Evolutionary conservation across 2,113 vertebrate genomes (phyloP), one percentile per base, ranked within the genome.

Genomic region (Laterallus jamaicensis): DNA sequence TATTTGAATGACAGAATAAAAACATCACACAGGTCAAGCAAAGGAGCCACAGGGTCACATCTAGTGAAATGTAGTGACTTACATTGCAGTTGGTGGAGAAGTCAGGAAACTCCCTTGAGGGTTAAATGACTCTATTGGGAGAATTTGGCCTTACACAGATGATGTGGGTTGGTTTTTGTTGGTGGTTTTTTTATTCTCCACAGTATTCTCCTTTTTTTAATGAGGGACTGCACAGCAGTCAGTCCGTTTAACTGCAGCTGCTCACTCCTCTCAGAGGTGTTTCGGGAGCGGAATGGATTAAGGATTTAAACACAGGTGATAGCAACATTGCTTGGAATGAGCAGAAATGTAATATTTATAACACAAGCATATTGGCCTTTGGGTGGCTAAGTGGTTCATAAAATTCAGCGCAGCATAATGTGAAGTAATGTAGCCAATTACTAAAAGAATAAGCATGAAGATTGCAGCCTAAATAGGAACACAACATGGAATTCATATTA

Each of bases 321-420:
- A 81, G 56, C 88, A 93, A 58, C 82, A 49, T 79, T 95, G 56
- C 90, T 82, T 88, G 88, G 59, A 94, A 91, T 66, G 88, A 88
- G 76, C 50, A 94, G 86, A 94, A 95, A 73, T 91, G 81, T 86
- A 93, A 90, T 95, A 88, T 95, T 97, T 97, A 93, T 95, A 68
- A 96, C 84, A 91, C 80, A 90, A 91, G 75, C 35, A 95, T 88
- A 60, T 94, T 97, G 82, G 95, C 56, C 90, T 86, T 95, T 94
- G 40, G 77, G 75, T 91, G 83, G 56, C 81, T 92, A 94, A 96
- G 79, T 50, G 81, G 71, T 94, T 92, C 86, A 92, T 95, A 97
- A 97, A 96, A 95, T 95, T 42, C 88, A 95, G 62, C 86, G 73
- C 78, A 94, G 92, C 87, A 95, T 94, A 94, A 96, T 94, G 68